phyloP scores from a whole-genome alignment of 2,113 vertebrate genomes.

The Notothenia rossii region DNA sequence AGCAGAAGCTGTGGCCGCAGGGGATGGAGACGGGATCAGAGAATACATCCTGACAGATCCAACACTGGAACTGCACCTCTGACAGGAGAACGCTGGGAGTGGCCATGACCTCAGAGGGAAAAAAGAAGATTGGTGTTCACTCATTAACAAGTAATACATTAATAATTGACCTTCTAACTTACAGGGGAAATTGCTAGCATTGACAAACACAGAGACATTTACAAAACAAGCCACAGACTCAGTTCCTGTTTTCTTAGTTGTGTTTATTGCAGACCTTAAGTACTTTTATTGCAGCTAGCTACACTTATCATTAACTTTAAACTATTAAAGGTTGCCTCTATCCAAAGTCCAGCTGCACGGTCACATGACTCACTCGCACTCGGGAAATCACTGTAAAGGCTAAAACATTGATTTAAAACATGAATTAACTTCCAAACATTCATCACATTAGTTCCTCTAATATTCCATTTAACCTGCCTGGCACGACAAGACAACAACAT shows the following conservation, averaged over 20 bases:
- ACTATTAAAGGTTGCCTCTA: constrained; percentile 25
- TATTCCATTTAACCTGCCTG: background rate
- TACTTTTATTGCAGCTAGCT: background rate
- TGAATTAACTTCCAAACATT: background rate
- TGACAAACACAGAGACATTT: background rate
- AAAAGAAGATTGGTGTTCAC: background rate
- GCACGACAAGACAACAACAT: background rate
- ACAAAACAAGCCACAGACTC: background rate
- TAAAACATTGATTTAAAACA: constrained; percentile 1
- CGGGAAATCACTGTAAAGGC: background rate
- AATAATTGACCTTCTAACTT: constrained; percentile 31
- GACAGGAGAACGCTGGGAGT: constrained; percentile 47
- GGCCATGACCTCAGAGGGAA: constrained; percentile 61
- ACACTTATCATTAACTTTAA: constrained; percentile 36
- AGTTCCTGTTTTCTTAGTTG: background rate
- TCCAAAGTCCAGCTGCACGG: constrained; percentile 54
- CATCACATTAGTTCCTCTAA: background rate
- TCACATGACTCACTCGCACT: constrained; percentile 4
- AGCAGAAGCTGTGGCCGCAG: constrained; percentile 83
- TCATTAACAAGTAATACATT: background rate
- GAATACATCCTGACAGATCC: constrained; percentile 76
- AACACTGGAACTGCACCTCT: constrained; percentile 76
- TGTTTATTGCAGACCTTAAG: rapidly evolving
- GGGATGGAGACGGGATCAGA: constrained; percentile 76
- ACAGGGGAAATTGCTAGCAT: background rate